A percentile compares a stretch with the other conserved stretches of the same genome.
Evolutionary conservation across 2,888 invertebrate genomes (phyloP).

Genomic region (Lacanobia oleracea): DNA sequence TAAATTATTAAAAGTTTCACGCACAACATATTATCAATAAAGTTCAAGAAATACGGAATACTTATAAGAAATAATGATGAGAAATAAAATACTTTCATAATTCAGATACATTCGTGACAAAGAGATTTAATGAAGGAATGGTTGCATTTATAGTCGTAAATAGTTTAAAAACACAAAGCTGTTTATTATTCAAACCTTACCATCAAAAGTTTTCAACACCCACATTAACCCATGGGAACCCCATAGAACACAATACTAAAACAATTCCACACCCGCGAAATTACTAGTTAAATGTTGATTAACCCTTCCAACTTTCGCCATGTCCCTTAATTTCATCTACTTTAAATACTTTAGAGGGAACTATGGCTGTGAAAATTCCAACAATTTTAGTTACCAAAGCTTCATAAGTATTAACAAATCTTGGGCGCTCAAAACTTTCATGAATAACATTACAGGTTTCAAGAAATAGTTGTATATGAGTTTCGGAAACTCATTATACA

Average conservation of each 20-base stretch:
- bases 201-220: conserved; percentile 36
- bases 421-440: conserved; percentile 40
- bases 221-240: conserved; percentile 31
- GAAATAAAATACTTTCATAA: background rate
- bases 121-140: background rate
- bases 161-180: background rate
- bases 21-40: no score
- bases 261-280: conserved; percentile 42
- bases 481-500: conserved; percentile 51
- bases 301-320: conserved; percentile 36
- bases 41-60: background rate
- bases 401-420: conserved; percentile 47
- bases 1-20: no score
- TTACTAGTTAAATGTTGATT: conserved; percentile 43
- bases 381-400: conserved; percentile 46
- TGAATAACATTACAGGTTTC: conserved; percentile 58
- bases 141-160: background rate
- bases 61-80: background rate
- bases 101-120: no score
- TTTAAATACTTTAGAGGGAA: conserved; percentile 12
- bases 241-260: conserved; percentile 32
- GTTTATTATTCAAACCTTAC: background rate
- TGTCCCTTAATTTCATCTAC: conserved; percentile 40
- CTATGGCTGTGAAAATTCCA: conserved; percentile 34
- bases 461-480: conserved; percentile 56